phyloP scores from a whole-genome alignment of 2,888 invertebrate genomes.

The Lasioglossum villosulum region DNA sequence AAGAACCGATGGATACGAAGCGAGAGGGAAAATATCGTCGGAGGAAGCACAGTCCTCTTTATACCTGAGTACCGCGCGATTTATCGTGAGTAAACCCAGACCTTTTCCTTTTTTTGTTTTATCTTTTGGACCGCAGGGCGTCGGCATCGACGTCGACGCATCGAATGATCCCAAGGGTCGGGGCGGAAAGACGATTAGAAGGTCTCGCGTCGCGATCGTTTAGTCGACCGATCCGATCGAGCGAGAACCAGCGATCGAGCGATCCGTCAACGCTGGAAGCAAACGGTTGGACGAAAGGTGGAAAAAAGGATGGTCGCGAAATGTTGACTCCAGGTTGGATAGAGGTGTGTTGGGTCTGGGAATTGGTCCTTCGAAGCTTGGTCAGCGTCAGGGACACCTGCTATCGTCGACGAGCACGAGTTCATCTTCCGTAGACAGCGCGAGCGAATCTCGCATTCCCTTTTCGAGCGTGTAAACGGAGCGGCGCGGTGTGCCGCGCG shows the following conservation, averaged over 20 bases:
- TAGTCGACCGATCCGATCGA: constrained; percentile 37
- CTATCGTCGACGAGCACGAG: constrained; percentile 56
- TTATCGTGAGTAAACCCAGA: constrained; percentile 69
- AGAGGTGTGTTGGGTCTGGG: neutral
- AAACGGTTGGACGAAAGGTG: neutral
- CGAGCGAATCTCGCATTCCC: constrained; percentile 64
- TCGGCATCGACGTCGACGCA: constrained; percentile 21
- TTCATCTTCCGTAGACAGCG: constrained; percentile 66
- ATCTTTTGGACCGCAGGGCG: constrained; percentile 1
- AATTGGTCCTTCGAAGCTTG: neutral
- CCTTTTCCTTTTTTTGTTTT: constrained; percentile 34
- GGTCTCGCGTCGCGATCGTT: constrained; percentile 42
- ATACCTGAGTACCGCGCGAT: constrained; percentile 69
- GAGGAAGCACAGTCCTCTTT: constrained; percentile 60
- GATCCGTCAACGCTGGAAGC: constrained; percentile 15
- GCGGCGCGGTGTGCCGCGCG: constrained; percentile 37
- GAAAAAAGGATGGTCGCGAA: neutral
- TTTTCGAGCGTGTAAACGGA: constrained; percentile 60
- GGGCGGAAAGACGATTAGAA: constrained; percentile 57
- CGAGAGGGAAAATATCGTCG: constrained; percentile 63
- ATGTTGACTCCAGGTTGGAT: neutral
- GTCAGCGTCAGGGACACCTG: constrained; percentile 45
- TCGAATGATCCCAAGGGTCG: constrained; percentile 36
- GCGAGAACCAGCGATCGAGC: constrained; percentile 20
- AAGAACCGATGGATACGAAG: constrained; percentile 38